Evolutionary conservation across 2,888 invertebrate genomes (phyloP).

Genomic region (Ernsta delagoae): DNA sequence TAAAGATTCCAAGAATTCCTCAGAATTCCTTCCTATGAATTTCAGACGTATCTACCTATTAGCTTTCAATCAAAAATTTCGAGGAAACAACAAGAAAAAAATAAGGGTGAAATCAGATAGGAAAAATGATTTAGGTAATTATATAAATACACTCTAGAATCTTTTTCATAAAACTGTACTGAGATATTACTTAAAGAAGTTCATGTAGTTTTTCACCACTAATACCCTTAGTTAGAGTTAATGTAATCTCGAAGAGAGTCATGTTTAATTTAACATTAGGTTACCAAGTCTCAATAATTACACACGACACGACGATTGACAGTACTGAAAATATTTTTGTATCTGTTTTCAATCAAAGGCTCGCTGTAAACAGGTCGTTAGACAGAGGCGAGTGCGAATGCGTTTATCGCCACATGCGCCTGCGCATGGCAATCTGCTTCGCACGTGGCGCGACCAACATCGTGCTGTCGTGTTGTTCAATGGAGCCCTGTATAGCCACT

Average conservation of each 20-base stretch:
- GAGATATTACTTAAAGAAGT: no score
- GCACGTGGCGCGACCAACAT: constrained; percentile 63
- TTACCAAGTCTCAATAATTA: background rate
- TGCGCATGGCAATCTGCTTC: constrained; percentile 57
- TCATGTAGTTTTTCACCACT: no score
- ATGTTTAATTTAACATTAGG: background rate
- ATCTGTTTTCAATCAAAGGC: constrained; percentile 35
- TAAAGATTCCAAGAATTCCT: background rate
- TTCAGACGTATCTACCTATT: background rate
- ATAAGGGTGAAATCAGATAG: no score
- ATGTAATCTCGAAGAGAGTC: background rate
- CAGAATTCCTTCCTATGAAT: background rate
- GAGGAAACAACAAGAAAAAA: no score
- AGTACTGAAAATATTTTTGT: constrained; percentile 22
- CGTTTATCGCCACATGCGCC: constrained; percentile 37
- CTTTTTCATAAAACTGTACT: background rate
- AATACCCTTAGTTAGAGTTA: no score
- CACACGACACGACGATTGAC: background rate
- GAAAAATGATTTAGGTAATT: no score
- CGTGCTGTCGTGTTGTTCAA: constrained; percentile 56
- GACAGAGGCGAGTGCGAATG: constrained; percentile 26
- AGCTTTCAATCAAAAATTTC: no score
- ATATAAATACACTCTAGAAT: background rate
- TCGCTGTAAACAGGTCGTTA: constrained; percentile 33
- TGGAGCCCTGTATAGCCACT: constrained; percentile 66